Percentiles rank a stretch among this genome's conserved stretches.
Conservation (phyloP, 2,888 invertebrate species). For the Drosophila paracracens region DNA sequence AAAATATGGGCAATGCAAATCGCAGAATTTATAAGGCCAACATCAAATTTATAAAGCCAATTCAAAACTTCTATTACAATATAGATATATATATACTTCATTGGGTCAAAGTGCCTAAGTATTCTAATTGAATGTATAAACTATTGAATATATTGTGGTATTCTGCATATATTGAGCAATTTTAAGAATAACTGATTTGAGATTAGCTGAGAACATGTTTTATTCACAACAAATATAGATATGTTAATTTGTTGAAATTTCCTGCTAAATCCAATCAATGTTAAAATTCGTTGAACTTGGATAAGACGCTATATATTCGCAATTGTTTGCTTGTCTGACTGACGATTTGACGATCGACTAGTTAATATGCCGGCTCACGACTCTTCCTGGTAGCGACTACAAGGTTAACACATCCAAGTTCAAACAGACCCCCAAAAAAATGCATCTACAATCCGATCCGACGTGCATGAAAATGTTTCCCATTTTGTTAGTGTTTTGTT, state of each 20-base stretch:
- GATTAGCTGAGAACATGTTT: conserved; percentile 5
- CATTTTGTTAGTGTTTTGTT: conserved; percentile 1
- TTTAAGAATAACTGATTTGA: not conserved
- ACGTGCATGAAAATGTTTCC: conserved; percentile 36
- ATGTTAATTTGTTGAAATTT: conserved; percentile 1
- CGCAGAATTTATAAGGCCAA: not conserved
- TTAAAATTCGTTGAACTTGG: conserved; percentile 12
- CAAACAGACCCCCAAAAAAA: conserved; percentile 4
- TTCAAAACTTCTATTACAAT: not conserved
- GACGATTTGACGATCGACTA: conserved; percentile 14
- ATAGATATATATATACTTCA: not conserved
- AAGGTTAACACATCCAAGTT: not conserved
- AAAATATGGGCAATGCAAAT: conserved; percentile 1
- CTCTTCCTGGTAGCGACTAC: conserved; percentile 34
- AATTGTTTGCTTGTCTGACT: conserved; percentile 12
- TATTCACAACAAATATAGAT: not conserved
- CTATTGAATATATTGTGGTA: not conserved
- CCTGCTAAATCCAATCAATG: not conserved
- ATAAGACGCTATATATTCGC: conserved; percentile 1
- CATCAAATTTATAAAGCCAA: not conserved
- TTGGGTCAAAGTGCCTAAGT: not conserved
- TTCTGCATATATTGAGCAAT: not conserved
- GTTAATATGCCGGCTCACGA: conserved; percentile 51
- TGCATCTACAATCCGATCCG: conserved; percentile 5
- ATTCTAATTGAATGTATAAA: not conserved